These are phyloP conservation scores for Leptogaster cylindrica DNA, from an alignment of 2,888 invertebrate genomes.

Conservation along the genomic window DNA sequence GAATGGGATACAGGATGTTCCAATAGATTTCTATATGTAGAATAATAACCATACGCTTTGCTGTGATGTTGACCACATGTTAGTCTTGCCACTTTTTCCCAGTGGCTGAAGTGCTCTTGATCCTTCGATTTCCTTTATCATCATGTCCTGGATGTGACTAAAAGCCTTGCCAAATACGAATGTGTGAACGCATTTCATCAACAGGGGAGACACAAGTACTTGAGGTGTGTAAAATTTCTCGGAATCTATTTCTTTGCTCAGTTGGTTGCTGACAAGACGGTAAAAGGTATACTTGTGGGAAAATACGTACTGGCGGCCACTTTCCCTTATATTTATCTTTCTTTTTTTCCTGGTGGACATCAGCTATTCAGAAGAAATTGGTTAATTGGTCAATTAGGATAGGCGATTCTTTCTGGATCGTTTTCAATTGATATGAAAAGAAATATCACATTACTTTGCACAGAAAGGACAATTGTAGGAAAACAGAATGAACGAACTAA, in stretches of 20 bases:
- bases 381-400: constrained; percentile 43
- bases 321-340: constrained; percentile 28
- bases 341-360: not conserved
- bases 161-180: not conserved
- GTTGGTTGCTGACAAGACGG: constrained; percentile 6
- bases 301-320: not conserved
- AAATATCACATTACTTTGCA: constrained; percentile 28
- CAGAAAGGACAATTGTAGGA: not conserved
- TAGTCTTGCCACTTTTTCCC: constrained; percentile 13
- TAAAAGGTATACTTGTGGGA: constrained; percentile 31
- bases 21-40: too few species aligned
- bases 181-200: not conserved
- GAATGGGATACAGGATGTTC: too few species aligned
- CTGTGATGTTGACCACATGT: too few species aligned
- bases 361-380: constrained; percentile 29
- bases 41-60: too few species aligned
- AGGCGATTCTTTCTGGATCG: constrained; percentile 23
- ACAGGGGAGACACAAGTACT: constrained; percentile 14
- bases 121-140: constrained; percentile 33
- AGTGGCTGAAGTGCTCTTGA: constrained; percentile 26
- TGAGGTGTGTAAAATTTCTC: constrained; percentile 39
- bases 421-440: constrained; percentile 38
- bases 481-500: too few species aligned
- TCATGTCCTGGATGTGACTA: constrained; percentile 18
- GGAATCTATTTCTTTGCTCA: constrained; percentile 27